Base-by-base conservation (phyloP, 1,140 invertebrate species). In the Zaprionus africanus region DNA sequence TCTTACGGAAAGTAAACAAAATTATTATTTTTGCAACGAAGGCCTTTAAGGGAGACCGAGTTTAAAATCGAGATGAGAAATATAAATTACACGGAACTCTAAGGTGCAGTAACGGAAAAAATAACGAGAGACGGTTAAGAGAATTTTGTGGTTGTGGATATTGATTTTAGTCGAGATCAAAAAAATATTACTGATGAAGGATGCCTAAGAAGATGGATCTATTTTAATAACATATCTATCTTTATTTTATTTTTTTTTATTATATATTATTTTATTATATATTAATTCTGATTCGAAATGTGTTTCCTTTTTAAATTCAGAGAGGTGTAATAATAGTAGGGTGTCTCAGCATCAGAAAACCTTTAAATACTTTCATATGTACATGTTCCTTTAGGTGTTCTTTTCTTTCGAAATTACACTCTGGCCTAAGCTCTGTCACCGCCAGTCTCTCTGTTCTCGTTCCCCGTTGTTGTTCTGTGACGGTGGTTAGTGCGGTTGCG, bases 351-450 rank as follows among this genome's bases (percentile, higher is more conserved):
- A 9, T 17, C 7, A 46, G 9, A 46, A 7, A 6, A 19, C n/a
- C 41, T 46, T n/a, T 17, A 11, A 46, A 34, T 11, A 34, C 3
- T 2, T 46, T 43, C 17, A 46, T 34, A 34, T 24, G 31, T 26
- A 28, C 28, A 28, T 28, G 28, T 41, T 57, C 49, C 5, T 31
- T 56, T 51, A 24, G 51, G 54, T 11, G 26, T 56, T 15, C 11
- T 46, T 36, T 43, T 57, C 7, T 31, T 66, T 51, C 46, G 49
- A 38, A 31, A 17, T 71, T 88, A 60, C 65, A 67, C 58, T 64
- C 53, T 41, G 73, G 64, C 66, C 75, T 77, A 76, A 49, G 57
- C 72, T 71, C 85, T 85, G 84, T 77, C 85, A 90, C 53, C 46
- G 68, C 34, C 84, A 90, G 76, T 76, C 61, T 56, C 61, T 75